Conservation (phyloP, 2,888 invertebrate species). For the Eristalinus sepulchralis region DNA sequence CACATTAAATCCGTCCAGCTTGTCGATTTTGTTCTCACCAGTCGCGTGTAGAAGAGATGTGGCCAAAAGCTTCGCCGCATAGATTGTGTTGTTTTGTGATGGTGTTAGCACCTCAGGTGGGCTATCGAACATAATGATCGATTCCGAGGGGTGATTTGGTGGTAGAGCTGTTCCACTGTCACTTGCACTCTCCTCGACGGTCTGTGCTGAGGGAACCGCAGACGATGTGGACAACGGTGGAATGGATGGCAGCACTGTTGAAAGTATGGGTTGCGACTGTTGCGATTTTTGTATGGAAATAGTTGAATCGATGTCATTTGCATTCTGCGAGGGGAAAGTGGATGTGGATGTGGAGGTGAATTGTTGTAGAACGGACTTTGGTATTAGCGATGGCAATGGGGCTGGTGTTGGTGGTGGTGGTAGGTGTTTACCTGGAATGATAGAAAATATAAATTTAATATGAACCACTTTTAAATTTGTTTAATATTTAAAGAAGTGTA, state of each 20-base stretch:
- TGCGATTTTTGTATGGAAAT: conserved; percentile 14
- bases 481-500: too few relatives aligned
- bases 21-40: conserved; percentile 45
- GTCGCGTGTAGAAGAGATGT: conserved; percentile 71
- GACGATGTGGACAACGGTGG: background rate
- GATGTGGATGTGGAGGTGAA: conserved; percentile 44
- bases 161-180: background rate
- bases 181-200: background rate
- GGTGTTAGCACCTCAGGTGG: conserved; percentile 59
- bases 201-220: background rate
- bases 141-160: conserved; percentile 4
- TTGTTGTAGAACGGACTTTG: conserved; percentile 60
- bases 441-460: background rate
- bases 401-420: conserved; percentile 40
- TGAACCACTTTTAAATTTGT: background rate
- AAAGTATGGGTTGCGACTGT: conserved; percentile 2
- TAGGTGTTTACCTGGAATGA: conserved; percentile 34
- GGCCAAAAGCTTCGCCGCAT: conserved; percentile 72
- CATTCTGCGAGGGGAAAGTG: conserved; percentile 21
- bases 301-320: conserved; percentile 10
- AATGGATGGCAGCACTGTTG: background rate
- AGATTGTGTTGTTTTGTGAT: conserved; percentile 70
- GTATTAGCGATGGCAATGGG: conserved; percentile 68
- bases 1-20: conserved; percentile 38
- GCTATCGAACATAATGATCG: conserved; percentile 70